A percentile compares a stretch with the other conserved stretches of the same genome.
These are phyloP conservation scores for Ischnus inquisitorius DNA, from an alignment of 2,888 invertebrate genomes.

Conservation along the genomic window DNA sequence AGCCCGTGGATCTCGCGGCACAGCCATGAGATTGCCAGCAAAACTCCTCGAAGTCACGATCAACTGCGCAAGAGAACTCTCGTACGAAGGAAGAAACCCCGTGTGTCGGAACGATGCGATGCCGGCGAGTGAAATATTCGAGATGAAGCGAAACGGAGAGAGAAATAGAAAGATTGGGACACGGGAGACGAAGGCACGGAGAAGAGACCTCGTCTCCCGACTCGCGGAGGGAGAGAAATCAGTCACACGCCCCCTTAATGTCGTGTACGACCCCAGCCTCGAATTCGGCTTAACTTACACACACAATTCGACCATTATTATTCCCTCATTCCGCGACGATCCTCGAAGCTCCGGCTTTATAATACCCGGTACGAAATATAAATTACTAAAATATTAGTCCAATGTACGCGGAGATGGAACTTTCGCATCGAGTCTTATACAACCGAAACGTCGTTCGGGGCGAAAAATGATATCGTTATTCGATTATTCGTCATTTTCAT, in stretches of 20 bases:
- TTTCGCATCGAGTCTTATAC: not conserved
- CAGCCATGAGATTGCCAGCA: conserved; percentile 54
- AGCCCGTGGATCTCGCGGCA: conserved; percentile 30
- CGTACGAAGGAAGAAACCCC: not conserved
- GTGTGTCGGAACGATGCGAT: not conserved
- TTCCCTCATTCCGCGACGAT: not conserved
- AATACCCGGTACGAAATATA: not conserved
- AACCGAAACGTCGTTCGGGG: too few relatives aligned
- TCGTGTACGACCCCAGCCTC: conserved; percentile 63
- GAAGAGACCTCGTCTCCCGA: conserved; percentile 14
- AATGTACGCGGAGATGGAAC: not conserved
- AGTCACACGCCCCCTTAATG: conserved; percentile 76
- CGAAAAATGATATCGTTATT: not conserved
- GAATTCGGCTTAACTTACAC: conserved; percentile 29
- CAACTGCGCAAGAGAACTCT: conserved; percentile 36
- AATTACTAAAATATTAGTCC: conserved; percentile 15
- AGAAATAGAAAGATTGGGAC: conserved; percentile 10
- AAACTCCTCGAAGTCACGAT: conserved; percentile 60
- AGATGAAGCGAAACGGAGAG: conserved; percentile 4
- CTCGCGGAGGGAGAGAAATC: conserved; percentile 68
- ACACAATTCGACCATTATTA: conserved; percentile 46
- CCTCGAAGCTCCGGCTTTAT: conserved; percentile 1
- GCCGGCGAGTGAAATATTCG: not conserved
- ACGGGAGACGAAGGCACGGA: not conserved
- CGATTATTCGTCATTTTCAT: not conserved